These are phyloP conservation scores for Eueides isabella DNA, from an alignment of 1,140 invertebrate species.

Conservation along the genomic window DNA sequence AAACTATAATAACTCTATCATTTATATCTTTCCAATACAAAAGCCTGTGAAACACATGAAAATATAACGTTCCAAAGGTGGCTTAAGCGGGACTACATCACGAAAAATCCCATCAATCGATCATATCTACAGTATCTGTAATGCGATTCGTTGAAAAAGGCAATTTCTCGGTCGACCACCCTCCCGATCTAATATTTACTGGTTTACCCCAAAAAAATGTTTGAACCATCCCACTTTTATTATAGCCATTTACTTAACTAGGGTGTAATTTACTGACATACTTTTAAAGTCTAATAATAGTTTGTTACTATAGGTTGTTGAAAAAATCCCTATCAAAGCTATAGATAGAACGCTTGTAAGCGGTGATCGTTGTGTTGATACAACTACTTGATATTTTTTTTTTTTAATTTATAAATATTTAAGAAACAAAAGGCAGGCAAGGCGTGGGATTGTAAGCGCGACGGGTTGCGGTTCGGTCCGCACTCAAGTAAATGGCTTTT, in stretches of 20 bases:
- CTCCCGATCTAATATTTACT: constrained; percentile 44
- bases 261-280: constrained; percentile 2
- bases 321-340: neutral
- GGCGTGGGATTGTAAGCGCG: no score
- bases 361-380: neutral
- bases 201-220: constrained; percentile 50
- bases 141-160: constrained; percentile 34
- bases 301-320: neutral
- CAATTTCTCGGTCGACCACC: constrained; percentile 54
- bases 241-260: constrained; percentile 2
- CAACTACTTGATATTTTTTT: neutral
- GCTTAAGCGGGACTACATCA: constrained; percentile 2
- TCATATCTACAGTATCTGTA: constrained; percentile 6
- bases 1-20: no score
- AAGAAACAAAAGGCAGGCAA: no score
- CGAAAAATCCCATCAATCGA: constrained; percentile 8
- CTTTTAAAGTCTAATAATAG: neutral
- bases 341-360: neutral
- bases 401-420: no score
- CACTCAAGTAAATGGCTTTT: no score
- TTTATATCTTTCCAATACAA: no score
- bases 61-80: constrained; percentile 1
- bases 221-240: constrained; percentile 41
- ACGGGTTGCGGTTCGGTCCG: no score
- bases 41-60: neutral